These are phyloP conservation scores for Onychostruthus taczanowskii DNA, from an alignment of 2,113 vertebrate species.

Conservation along the genomic window DNA sequence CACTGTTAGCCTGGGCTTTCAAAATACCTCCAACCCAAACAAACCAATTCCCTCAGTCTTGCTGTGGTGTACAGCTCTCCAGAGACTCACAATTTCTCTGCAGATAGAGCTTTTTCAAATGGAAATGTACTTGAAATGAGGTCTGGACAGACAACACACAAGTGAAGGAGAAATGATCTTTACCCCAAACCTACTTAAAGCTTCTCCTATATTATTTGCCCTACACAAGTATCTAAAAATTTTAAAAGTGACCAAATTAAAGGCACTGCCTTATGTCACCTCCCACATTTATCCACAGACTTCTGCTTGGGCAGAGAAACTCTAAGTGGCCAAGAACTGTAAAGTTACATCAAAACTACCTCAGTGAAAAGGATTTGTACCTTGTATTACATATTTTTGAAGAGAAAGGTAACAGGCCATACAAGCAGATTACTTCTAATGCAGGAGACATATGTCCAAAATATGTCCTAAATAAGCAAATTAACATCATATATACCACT, in stretches of 20 bases:
- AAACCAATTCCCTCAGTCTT: neutral
- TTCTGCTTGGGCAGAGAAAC: neutral
- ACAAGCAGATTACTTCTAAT: neutral
- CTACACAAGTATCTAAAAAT: neutral
- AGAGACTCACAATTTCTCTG: neutral
- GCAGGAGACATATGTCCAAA: neutral
- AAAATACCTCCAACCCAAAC: neutral
- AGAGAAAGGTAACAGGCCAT: neutral
- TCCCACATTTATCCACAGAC: neutral
- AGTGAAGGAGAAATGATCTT: neutral
- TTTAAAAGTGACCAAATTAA: neutral
- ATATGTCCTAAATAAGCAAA: neutral
- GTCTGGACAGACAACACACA: neutral
- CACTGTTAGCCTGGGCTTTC: neutral
- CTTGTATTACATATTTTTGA: neutral
- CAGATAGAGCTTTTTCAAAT: neutral
- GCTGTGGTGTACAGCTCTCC: neutral
- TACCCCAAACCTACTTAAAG: neutral
- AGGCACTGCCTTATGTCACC: neutral
- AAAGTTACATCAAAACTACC: neutral
- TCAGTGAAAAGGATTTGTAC: neutral
- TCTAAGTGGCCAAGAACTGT: neutral
- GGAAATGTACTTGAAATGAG: neutral
- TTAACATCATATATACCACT: neutral
- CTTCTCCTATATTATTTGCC: neutral